A percentile compares a stretch with the other conserved stretches of the same genome.
Conservation (phyloP, 2,888 invertebrate species). For the Limnephilus rhombicus region DNA sequence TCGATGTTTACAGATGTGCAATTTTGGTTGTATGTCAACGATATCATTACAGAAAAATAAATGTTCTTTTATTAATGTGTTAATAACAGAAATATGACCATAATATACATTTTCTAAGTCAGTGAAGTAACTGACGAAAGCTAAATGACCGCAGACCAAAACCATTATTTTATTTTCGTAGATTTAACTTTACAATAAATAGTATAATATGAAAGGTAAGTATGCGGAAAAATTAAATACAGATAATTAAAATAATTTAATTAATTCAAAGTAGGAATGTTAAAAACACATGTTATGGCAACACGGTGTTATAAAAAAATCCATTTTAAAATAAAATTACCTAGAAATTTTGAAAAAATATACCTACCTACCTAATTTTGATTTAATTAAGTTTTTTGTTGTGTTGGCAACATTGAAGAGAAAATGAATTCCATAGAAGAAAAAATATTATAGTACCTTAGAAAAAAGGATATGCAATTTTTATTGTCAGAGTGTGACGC, state of each 20-base stretch:
- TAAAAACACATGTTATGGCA: conserved; percentile 3
- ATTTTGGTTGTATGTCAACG: no score
- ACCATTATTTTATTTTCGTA: conserved; percentile 33
- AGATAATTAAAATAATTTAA: not conserved
- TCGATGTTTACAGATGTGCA: no score
- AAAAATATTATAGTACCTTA: not conserved
- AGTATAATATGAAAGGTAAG: not conserved
- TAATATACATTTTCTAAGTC: conserved; percentile 3
- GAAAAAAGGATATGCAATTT: not conserved
- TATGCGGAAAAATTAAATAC: conserved; percentile 9
- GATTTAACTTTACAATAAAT: not conserved
- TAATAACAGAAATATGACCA: conserved; percentile 6
- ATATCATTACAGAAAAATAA: not conserved
- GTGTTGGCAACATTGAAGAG: conserved; percentile 37
- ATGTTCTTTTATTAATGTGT: not conserved
- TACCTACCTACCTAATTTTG: not conserved
- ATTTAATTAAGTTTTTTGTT: not conserved
- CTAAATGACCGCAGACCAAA: conserved; percentile 51
- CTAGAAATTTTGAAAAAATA: not conserved
- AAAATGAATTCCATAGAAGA: not conserved
- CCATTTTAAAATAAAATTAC: not conserved
- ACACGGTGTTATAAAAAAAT: conserved; percentile 1
- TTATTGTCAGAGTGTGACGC: not conserved
- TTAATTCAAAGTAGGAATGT: not conserved
- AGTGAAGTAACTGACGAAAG: conserved; percentile 17